Conservation (phyloP, 2,797 vertebrate genomes). For the Phrynocephalus guinanensis region DNA sequence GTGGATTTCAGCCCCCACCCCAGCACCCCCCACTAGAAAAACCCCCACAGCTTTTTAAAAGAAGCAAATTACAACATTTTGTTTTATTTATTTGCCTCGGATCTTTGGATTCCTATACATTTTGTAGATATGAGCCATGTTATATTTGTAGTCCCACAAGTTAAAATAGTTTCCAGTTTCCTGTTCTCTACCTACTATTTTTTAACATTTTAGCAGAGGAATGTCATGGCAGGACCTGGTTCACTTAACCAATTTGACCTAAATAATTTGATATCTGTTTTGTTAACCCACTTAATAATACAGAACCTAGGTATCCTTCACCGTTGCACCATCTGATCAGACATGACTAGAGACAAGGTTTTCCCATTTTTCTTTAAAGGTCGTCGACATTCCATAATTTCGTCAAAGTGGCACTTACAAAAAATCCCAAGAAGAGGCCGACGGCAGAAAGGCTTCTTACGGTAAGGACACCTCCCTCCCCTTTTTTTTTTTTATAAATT, state of each 20-base stretch:
- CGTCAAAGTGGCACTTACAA: slow-evolving; percentile 96
- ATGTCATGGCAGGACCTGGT: background rate
- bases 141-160: background rate
- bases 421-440: slow-evolving; percentile 97
- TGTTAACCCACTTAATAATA: background rate
- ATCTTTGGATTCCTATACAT: background rate
- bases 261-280: background rate
- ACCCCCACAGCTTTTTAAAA: background rate
- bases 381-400: slow-evolving; percentile 94
- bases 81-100: background rate
- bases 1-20: no score
- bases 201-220: no score
- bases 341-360: background rate
- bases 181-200: background rate
- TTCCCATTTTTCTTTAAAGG: slow-evolving; percentile 76
- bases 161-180: background rate
- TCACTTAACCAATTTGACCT: background rate
- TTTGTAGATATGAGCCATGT: background rate
- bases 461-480: slow-evolving; percentile 79
- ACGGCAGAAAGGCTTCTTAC: slow-evolving; percentile 93
- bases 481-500: background rate
- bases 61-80: background rate
- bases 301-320: background rate
- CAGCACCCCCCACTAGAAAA: no score
- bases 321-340: background rate